Percentiles rank a stretch among this genome's conserved stretches.
Conservation (phyloP, 2,113 vertebrate genomes). For the Cebidichthys violaceus region DNA sequence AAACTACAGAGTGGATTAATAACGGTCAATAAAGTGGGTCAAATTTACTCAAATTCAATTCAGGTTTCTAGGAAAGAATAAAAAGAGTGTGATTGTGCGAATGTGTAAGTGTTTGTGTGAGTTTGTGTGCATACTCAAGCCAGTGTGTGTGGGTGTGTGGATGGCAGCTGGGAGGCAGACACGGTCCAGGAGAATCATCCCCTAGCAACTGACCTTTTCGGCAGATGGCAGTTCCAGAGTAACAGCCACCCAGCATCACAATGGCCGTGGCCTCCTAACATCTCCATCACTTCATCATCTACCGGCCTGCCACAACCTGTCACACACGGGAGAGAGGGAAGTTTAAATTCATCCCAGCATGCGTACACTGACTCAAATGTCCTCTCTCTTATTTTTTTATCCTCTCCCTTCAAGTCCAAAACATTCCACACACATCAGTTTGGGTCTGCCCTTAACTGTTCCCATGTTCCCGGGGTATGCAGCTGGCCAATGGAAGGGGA, state of each 20-base stretch:
- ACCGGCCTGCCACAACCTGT: conserved; percentile 66
- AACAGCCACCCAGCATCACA: conserved; percentile 84
- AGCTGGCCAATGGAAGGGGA: conserved; percentile 36
- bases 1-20: conserved; percentile 33
- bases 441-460: conserved; percentile 35
- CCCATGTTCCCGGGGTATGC: conserved; percentile 50
- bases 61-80: conserved; percentile 39
- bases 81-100: background rate
- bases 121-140: conserved; percentile 46
- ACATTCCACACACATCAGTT: conserved; percentile 37
- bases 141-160: conserved; percentile 69
- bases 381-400: background rate
- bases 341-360: conserved; percentile 39
- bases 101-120: conserved; percentile 40
- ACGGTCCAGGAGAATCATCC: conserved; percentile 80
- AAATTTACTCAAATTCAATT: conserved; percentile 17
- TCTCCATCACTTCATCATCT: conserved; percentile 84
- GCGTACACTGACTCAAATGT: background rate
- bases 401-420: background rate
- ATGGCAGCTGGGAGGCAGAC: conserved; percentile 87
- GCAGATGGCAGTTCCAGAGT: conserved; percentile 85
- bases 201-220: conserved; percentile 85
- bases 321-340: conserved; percentile 72
- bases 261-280: conserved; percentile 82
- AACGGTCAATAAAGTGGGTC: conserved; percentile 3